Base-by-base conservation (phyloP, 2,113 vertebrate species). In the Paradoxurus hermaphroditus region DNA sequence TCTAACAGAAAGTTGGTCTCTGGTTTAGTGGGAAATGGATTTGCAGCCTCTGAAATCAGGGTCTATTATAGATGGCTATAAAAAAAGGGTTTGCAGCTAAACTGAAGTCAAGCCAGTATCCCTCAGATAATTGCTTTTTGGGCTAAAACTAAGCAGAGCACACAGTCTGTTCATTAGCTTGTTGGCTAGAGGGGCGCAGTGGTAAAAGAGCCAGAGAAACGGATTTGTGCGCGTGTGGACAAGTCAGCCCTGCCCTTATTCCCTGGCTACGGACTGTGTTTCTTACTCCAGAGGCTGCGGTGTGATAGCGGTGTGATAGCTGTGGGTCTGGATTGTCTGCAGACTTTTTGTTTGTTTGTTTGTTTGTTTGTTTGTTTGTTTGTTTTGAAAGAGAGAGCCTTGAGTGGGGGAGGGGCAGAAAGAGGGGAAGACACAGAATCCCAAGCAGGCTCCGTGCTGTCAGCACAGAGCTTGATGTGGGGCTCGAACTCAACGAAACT, bases 281-380 rank as follows among this genome's bases (percentile, higher is more conserved):
- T 78, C 78, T 78, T 77, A 34, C n/a, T 73, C 29, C 46, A 31
- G 16, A 84, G 59, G 13, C 49, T 51, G 7, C 75, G 31, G 0
- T 1, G 0, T 75, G 36, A 31, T 53, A 10, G 41, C 53, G 2
- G 0, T 82, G 62, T n/a, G n/a, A n/a, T n/a, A n/a, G 67, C 31
- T 79, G 62, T 81, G 15, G 19, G 51, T 63, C 49, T 31, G 29
- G n/a, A n/a, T n/a, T n/a, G 13, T 67, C 19, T 96, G n/a, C 29
- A 82, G 56, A 75, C n/a, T 49, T 82, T 41, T 73, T 86, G n/a
- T 49, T 49, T 49, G 7, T 11, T 1, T 49, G 7, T 49, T 49
- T 12, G 11, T 49, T 49, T 14, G 11, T 14, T 14, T 14, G 56
- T 59, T 59, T 59, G 23, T 59, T 23, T 21, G 23, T 59, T 59